Conservation (phyloP, 1,140 invertebrate species). For the Ostrea denselamellosa region DNA sequence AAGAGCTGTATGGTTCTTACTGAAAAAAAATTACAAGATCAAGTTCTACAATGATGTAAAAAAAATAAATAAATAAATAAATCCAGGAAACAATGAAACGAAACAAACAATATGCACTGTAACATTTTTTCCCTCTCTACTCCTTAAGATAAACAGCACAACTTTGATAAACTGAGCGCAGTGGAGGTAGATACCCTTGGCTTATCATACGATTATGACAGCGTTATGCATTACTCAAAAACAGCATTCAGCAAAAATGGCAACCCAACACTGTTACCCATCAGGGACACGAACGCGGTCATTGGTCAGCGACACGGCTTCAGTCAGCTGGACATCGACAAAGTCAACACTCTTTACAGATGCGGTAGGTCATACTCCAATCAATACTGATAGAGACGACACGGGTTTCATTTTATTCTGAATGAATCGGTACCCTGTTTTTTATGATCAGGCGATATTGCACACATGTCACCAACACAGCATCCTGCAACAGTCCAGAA, state of each 20-base stretch:
- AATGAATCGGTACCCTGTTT: not conserved
- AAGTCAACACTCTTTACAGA: slow-evolving; percentile 74
- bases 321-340: slow-evolving; percentile 69
- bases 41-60: too few relatives aligned
- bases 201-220: slow-evolving; percentile 77
- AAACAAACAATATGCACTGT: not conserved
- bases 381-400: not conserved
- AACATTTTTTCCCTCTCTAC: not conserved
- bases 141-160: slow-evolving; percentile 61
- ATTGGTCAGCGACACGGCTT: slow-evolving; percentile 74
- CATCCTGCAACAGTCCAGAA: not conserved
- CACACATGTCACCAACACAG: not conserved
- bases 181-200: slow-evolving; percentile 65
- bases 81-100: not conserved
- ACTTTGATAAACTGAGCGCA: slow-evolving; percentile 63
- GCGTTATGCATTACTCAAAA: slow-evolving; percentile 80
- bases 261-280: slow-evolving; percentile 78
- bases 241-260: slow-evolving; percentile 78
- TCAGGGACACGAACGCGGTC: slow-evolving; percentile 58
- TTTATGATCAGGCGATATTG: not conserved
- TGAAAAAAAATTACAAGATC: too few relatives aligned
- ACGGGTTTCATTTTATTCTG: not conserved
- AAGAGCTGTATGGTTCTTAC: too few relatives aligned
- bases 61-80: too few relatives aligned
- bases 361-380: slow-evolving; percentile 62